A percentile compares a stretch with the other conserved stretches of the same genome.
These are phyloP conservation scores for Drosophila quinaria DNA, from an alignment of 2,888 invertebrate genomes.

Conservation along the genomic window DNA sequence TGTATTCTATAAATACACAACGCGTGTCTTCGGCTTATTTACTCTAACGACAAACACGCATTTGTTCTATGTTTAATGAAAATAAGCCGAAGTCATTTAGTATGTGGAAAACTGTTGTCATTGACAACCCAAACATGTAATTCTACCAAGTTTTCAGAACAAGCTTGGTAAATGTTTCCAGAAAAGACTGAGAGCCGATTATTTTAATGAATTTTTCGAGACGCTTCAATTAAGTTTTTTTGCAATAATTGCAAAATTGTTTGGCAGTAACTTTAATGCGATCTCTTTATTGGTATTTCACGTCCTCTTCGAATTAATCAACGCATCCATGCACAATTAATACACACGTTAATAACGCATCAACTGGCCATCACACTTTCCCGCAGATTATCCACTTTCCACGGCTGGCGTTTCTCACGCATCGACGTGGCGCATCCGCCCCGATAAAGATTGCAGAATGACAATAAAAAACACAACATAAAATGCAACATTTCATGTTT, in stretches of 20 bases:
- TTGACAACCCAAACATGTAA: too few relatives aligned
- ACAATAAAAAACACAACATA: constrained; percentile 1
- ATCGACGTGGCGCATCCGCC: constrained; percentile 11
- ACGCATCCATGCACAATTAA: constrained; percentile 70
- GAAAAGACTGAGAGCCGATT: constrained; percentile 4
- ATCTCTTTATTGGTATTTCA: not conserved
- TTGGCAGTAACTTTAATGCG: constrained; percentile 37
- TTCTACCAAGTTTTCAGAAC: too few relatives aligned
- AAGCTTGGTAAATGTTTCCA: not conserved
- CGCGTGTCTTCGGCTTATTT: too few relatives aligned
- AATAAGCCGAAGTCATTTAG: too few relatives aligned
- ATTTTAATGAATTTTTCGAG: constrained; percentile 57
- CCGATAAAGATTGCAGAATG: constrained; percentile 11
- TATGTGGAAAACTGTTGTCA: too few relatives aligned
- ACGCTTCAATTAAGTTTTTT: constrained; percentile 37
- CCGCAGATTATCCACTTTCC: constrained; percentile 25
- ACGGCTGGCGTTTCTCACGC: constrained; percentile 25
- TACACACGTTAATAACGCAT: constrained; percentile 74
- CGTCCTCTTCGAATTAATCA: constrained; percentile 57
- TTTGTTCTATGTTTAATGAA: too few relatives aligned
- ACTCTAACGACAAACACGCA: too few relatives aligned
- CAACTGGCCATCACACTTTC: constrained; percentile 50
- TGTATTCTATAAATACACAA: too few relatives aligned
- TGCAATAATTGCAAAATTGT: constrained; percentile 43
- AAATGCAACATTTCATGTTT: constrained; percentile 13